These are phyloP conservation scores for Pygoscelis antarcticus DNA, from an alignment of 2,113 vertebrate species.

Conservation along the genomic window DNA sequence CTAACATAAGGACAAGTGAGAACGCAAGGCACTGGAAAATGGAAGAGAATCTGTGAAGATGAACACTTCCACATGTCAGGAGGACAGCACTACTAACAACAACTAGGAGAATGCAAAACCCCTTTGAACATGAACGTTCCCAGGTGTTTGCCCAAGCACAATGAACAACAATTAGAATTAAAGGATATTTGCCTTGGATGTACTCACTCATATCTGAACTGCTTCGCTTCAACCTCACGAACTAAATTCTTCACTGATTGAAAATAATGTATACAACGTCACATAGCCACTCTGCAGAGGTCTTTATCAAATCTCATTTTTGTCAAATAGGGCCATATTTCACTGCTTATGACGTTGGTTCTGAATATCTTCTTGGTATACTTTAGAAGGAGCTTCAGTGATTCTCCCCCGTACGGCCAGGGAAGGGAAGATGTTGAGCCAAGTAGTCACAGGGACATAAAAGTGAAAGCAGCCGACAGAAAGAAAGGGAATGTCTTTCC, in stretches of 20 bases:
- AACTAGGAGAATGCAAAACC: not conserved
- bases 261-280: not conserved
- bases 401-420: fast-evolving
- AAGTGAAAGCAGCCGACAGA: not conserved
- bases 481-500: not conserved
- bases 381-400: not conserved
- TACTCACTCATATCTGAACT: not conserved
- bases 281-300: not conserved
- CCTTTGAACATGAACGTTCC: fast-evolving
- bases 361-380: not conserved
- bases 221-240: not conserved
- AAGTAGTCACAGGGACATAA: not conserved
- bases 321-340: not conserved
- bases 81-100: not conserved
- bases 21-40: not conserved
- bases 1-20: not conserved
- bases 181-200: not conserved
- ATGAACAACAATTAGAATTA: not conserved
- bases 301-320: not conserved
- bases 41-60: not conserved
- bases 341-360: not conserved
- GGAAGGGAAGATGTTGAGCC: not conserved
- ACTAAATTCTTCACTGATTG: not conserved
- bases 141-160: not conserved
- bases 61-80: not conserved